Evolutionary conservation across 1,140 invertebrate genomes (phyloP).

Genomic region (Halyomorpha halys): DNA sequence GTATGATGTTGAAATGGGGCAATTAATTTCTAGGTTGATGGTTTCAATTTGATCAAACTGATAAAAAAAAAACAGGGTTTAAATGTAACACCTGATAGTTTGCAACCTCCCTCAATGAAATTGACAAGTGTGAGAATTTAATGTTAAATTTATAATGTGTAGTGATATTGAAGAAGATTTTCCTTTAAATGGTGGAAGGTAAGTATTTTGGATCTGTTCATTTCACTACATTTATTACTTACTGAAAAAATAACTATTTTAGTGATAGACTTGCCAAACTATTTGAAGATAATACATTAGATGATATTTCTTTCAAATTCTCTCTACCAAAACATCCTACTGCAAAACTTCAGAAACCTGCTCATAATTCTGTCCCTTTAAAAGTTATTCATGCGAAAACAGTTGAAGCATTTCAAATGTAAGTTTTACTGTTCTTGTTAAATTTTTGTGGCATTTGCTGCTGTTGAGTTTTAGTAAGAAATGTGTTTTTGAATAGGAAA

Average conservation of each 20-base stretch:
- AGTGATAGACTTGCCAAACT: slow-evolving; percentile 10
- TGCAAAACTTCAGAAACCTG: slow-evolving; percentile 8
- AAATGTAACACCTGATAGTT: no score
- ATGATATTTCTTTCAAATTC: slow-evolving; percentile 25
- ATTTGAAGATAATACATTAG: not conserved
- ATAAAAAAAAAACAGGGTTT: no score
- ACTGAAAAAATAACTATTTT: not conserved
- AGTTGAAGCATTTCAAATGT: slow-evolving; percentile 30
- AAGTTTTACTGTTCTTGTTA: slow-evolving; percentile 5
- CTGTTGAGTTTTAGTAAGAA: not conserved
- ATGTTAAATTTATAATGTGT: no score
- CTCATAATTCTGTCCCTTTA: not conserved
- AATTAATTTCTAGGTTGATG: no score
- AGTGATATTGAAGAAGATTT: slow-evolving; percentile 13
- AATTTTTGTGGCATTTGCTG: slow-evolving; percentile 12
- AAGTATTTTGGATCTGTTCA: no score
- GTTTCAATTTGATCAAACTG: no score
- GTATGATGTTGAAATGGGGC: no score
- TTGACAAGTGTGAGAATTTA: no score
- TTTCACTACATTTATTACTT: no score
- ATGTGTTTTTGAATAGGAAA: slow-evolving; percentile 27
- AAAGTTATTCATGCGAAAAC: slow-evolving; percentile 26
- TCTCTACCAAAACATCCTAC: slow-evolving; percentile 29
- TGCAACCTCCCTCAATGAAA: no score
- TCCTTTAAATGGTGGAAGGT: slow-evolving; percentile 17